Evolutionary conservation across 2,888 invertebrate genomes (phyloP).

Genomic region (Amblyjoppa fuscipennis): DNA sequence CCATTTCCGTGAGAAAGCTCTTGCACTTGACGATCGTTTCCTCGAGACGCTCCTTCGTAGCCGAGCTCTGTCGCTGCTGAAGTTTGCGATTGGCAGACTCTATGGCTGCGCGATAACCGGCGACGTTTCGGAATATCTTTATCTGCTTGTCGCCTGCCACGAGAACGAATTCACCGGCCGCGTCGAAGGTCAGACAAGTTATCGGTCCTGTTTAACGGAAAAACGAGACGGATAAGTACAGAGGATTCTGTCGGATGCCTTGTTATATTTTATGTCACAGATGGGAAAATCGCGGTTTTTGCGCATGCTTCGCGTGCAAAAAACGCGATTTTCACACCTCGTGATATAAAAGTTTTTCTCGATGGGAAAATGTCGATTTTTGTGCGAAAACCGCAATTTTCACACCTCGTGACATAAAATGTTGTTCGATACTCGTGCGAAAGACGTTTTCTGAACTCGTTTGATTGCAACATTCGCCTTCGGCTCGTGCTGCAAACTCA

Average conservation of each 20-base stretch:
- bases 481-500: too few species aligned
- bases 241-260: background rate
- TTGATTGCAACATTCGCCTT: too few species aligned
- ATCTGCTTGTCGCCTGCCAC: conserved; percentile 92
- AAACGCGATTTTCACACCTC: too few species aligned
- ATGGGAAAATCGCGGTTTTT: too few species aligned
- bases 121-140: conserved; percentile 92
- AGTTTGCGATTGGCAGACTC: conserved; percentile 86
- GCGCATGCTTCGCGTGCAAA: too few species aligned
- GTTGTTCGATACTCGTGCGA: too few species aligned
- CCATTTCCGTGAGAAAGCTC: conserved; percentile 82
- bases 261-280: background rate
- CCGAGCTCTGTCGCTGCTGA: conserved; percentile 88
- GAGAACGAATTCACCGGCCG: conserved; percentile 90
- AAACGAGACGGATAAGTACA: background rate
- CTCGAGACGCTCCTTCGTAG: conserved; percentile 92
- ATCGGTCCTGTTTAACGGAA: conserved; percentile 88
- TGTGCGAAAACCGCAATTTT: too few species aligned
- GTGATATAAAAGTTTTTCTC: too few species aligned
- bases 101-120: conserved; percentile 88
- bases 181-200: conserved; percentile 90
- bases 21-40: conserved; percentile 89
- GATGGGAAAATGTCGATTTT: too few species aligned
- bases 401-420: too few species aligned
- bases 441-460: too few species aligned